A percentile compares a stretch with the other conserved stretches of the same genome.
phyloP scores from a whole-genome alignment of 2,113 vertebrate genomes.

The Carlito syrichta region DNA sequence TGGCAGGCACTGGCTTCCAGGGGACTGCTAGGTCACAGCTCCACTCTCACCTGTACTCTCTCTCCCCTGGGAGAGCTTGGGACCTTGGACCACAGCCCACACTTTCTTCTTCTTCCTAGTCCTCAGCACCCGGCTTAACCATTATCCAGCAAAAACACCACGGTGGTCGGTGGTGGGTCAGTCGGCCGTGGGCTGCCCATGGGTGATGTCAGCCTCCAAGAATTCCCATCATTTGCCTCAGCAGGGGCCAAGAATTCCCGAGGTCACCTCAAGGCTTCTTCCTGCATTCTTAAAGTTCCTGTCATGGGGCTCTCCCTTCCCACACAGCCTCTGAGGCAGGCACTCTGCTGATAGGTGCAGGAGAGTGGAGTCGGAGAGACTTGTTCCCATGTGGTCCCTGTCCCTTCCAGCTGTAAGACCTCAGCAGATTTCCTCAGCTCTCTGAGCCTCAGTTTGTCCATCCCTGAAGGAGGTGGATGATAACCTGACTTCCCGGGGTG shows the following conservation, averaged over 20 bases:
- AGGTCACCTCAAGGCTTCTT: not conserved
- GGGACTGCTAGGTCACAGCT: not conserved
- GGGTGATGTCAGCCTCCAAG: not conserved
- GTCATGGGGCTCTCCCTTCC: rapidly evolving
- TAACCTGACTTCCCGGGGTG: rapidly evolving
- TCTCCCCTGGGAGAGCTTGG: not conserved
- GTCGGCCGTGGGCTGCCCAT: rapidly evolving
- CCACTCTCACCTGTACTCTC: not conserved
- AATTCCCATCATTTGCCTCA: not conserved
- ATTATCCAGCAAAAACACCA: too few relatives aligned
- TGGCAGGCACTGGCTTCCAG: rapidly evolving
- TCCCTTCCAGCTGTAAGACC: not conserved
- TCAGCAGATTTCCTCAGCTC: not conserved
- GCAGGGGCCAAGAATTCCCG: not conserved
- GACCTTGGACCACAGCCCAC: too few relatives aligned
- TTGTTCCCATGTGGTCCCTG: rapidly evolving
- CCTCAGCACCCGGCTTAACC: not conserved
- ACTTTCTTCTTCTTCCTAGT: not conserved
- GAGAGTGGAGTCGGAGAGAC: rapidly evolving
- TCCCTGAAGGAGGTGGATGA: not conserved
- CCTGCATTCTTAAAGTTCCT: not conserved
- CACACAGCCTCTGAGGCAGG: not conserved
- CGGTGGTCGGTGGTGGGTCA: too few relatives aligned
- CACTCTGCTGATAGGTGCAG: rapidly evolving
- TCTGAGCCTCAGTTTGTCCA: not conserved